phyloP scores from a whole-genome alignment of 2,888 invertebrate species.

The Agrochola lota region DNA sequence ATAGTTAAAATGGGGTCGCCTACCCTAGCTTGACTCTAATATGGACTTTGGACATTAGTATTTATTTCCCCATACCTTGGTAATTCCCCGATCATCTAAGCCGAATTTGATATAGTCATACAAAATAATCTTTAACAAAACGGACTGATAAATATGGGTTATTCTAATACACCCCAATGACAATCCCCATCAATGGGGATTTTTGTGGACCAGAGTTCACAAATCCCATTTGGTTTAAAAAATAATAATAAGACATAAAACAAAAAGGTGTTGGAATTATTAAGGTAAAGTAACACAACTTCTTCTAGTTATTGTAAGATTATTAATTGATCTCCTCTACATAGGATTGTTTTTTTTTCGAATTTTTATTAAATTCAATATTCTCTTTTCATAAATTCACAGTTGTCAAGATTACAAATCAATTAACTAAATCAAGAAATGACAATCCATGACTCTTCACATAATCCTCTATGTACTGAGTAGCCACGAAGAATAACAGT shows the following conservation, averaged over 20 bases:
- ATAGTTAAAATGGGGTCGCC: slow-evolving; percentile 11
- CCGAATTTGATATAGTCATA: slow-evolving; percentile 11
- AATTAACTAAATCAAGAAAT: slow-evolving; percentile 40
- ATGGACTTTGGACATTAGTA: background rate
- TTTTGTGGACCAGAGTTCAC: no score
- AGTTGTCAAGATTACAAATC: slow-evolving; percentile 18
- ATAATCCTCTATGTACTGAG: slow-evolving; percentile 17
- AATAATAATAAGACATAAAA: no score
- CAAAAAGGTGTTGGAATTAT: no score
- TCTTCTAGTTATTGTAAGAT: no score
- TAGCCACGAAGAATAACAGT: slow-evolving; percentile 25
- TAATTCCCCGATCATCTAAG: slow-evolving; percentile 4
- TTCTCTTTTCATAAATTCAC: no score
- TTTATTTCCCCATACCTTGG: slow-evolving; percentile 13
- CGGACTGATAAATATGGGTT: no score
- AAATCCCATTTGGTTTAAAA: no score
- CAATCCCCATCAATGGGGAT: no score
- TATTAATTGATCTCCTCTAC: background rate
- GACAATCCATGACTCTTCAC: background rate
- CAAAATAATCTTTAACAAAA: background rate
- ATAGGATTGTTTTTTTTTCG: background rate
- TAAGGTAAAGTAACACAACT: no score
- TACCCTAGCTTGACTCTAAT: background rate
- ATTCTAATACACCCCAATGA: no score
- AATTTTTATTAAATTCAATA: background rate